Evolutionary conservation across 2,888 invertebrate genomes (phyloP), one percentile per base, ranked within the genome.

Genomic region (Agrotis segetum): DNA sequence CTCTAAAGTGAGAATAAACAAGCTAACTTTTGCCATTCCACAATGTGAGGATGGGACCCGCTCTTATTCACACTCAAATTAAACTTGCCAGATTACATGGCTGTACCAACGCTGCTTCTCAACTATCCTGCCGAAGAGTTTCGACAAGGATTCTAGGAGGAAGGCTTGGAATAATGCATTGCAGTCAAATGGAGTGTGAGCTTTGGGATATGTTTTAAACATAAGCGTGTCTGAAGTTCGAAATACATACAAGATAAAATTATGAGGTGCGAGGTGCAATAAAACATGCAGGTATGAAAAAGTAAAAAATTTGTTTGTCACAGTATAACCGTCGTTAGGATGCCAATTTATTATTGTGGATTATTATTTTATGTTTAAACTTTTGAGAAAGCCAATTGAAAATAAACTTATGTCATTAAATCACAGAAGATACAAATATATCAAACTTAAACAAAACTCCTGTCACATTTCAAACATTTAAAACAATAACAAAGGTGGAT

Each of bases 11-110:
- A 90, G 88, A 90, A 93, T 92, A 93, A 94, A 94, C 94, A 93
- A 92, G 92, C 88, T 88, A 93, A 94, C 93, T 94, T 93, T 92
- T 88, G 88, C 92, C 91, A 92, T 94, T 92, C 86, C 88, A 87
- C 89, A 91, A 90, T 89, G 88, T 88, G 88, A 83, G 88, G 85
- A 80, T 75, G 64, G 68, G 67, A 63, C 74, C 59, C 61, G 90
- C 87, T 89, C 90, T 91, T 88, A 90, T 90, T 88, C 88, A 87
- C 86, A 85, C 88, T 90, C 85, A 81, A 84, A 92, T 92, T 91
- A 91, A 91, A 90, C 88, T 91, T 91, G 88, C 87, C 86, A 86
- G 88, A 90, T 89, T 91, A 91, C 88, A 89, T 79, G 83, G 70
- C 86, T 89, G 89, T 85, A 87, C 84, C 78, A 69, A 78, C 81